Percentiles rank a stretch among this genome's conserved stretches.
Evolutionary conservation across 2,113 vertebrate species (phyloP).

Genomic region (Callipepla californica): DNA sequence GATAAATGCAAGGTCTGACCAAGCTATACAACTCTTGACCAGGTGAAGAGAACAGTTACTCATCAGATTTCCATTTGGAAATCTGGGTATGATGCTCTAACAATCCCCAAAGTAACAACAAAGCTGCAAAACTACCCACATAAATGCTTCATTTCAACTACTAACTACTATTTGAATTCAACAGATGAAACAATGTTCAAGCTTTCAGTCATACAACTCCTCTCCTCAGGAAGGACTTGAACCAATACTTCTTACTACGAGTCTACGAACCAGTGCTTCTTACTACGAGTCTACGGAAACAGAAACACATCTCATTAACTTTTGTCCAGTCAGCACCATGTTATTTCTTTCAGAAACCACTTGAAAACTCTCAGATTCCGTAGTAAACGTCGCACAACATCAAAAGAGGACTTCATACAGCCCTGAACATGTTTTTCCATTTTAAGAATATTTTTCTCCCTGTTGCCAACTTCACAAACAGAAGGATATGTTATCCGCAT

Average conservation of each 20-base stretch:
- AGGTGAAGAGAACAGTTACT: neutral
- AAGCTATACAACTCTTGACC: neutral
- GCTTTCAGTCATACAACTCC: neutral
- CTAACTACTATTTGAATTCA: neutral
- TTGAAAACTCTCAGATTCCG: neutral
- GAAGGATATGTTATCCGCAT: neutral
- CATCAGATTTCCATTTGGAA: neutral
- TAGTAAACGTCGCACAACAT: neutral
- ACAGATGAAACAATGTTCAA: neutral
- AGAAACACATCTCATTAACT: neutral
- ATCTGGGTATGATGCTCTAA: neutral
- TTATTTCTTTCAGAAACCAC: neutral
- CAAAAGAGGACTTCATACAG: neutral
- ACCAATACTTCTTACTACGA: neutral
- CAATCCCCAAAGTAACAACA: neutral
- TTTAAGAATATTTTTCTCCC: slow-evolving; percentile 30
- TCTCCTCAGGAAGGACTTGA: neutral
- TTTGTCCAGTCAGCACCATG: neutral
- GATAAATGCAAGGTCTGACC: neutral
- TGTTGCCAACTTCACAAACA: neutral
- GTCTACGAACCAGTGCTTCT: neutral
- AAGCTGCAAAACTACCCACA: neutral
- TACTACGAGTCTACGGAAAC: neutral
- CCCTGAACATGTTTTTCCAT: neutral
- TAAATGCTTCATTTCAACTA: neutral